phyloP scores from a whole-genome alignment of 92 coral and sea anemone species.

The Bergia puertoricense region DNA sequence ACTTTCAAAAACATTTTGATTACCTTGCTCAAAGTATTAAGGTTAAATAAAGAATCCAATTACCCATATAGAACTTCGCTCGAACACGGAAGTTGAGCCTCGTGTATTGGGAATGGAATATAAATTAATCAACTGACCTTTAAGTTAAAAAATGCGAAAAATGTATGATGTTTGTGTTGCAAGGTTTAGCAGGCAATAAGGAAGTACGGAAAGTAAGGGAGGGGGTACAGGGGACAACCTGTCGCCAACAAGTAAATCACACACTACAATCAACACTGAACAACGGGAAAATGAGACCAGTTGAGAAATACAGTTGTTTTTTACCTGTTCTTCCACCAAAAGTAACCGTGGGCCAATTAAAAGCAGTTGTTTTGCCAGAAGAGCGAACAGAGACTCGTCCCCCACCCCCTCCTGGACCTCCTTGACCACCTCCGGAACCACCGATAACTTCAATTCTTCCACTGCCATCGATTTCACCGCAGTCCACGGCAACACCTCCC shows the following conservation, averaged over 20 bases:
- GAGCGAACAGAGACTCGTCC: conserved; percentile 70
- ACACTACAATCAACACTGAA: neutral
- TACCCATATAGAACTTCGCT: no score
- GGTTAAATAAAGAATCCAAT: no score
- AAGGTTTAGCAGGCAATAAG: neutral
- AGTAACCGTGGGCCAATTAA: conserved; percentile 54
- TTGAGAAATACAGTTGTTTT: neutral
- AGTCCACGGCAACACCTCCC: conserved; percentile 67
- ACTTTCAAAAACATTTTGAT: no score
- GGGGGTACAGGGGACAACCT: neutral
- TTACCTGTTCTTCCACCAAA: conserved; percentile 83
- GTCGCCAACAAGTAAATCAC: no score
- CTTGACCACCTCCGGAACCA: conserved; percentile 61
- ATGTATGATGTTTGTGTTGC: no score
- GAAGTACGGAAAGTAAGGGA: neutral
- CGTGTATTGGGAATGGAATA: no score
- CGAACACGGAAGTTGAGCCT: no score
- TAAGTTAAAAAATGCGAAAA: no score
- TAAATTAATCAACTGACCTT: no score
- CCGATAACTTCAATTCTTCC: conserved; percentile 63
- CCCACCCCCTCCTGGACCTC: conserved; percentile 79
- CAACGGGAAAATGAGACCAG: neutral
- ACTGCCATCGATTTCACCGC: conserved; percentile 67
- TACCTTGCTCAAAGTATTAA: no score
- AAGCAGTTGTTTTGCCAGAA: conserved; percentile 49